A percentile compares a stretch with the other conserved stretches of the same genome.
Conservation (phyloP, 2,113 vertebrate genomes). For the Myrmophylax atrothorax region DNA sequence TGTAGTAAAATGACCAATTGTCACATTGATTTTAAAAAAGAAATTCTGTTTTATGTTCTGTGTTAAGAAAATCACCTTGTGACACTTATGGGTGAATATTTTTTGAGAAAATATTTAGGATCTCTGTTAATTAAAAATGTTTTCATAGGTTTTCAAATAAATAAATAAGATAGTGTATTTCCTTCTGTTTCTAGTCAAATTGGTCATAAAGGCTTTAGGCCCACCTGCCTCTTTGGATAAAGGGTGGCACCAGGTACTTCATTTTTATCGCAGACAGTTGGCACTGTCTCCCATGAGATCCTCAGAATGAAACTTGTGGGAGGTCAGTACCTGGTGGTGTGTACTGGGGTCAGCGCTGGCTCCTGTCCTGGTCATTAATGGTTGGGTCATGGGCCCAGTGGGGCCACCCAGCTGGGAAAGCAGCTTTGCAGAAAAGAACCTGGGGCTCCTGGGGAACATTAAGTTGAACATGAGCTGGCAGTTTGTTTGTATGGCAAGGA, state of each 20-base stretch:
- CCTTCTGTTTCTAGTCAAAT: not conserved
- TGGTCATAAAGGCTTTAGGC: not conserved
- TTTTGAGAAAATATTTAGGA: not conserved
- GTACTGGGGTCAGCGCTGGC: fast-evolving
- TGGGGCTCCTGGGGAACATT: not conserved
- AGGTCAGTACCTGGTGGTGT: not conserved
- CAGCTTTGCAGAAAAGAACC: not conserved
- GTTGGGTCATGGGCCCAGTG: not conserved
- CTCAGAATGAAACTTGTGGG: not conserved
- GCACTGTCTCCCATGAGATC: not conserved
- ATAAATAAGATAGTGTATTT: not conserved
- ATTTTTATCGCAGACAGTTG: not conserved
- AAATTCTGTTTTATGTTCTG: not conserved
- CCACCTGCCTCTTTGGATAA: not conserved
- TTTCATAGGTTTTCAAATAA: not conserved
- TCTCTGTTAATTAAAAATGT: not conserved
- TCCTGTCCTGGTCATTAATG: not conserved
- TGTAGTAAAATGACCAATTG: not conserved
- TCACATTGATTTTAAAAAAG: not conserved
- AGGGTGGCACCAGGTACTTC: not conserved
- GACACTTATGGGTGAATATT: not conserved
- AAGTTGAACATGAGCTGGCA: not conserved
- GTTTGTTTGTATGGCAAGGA: not conserved
- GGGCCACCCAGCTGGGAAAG: not conserved
- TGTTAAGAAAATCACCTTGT: not conserved